Evolutionary conservation across 37 sponge, comb jelly and placozoan species (phyloP), one percentile per base, ranked within the genome.

Genomic region (Mnemiopsis leidyi): DNA sequence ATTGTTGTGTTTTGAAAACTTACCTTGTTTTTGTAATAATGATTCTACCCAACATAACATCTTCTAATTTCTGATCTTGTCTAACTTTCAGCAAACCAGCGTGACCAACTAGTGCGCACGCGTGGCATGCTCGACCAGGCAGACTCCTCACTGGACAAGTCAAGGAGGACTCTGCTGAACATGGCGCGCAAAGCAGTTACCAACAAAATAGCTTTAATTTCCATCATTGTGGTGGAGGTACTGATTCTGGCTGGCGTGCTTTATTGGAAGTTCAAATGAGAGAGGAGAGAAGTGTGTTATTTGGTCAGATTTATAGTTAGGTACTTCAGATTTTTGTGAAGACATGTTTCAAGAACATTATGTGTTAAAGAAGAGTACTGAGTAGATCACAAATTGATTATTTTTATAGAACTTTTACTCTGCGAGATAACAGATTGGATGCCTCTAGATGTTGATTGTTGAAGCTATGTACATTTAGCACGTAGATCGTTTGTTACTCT

Each of bases 111-210:
- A 7, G 36, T 37, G 61, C 90, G 90, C 0, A 85, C 90, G 2
- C 90, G 90, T 38, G 90, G 39, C 61, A 40, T 85, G 61, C 35
- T 85, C 38, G 90, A 85, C 23, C 61, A 85, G 29, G 39, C 90
- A 0, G 90, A 85, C 61, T 40, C 40, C 2, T 25, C 90, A 0
- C 90, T 85, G 29, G 61, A 85, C 90, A 85, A 38, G 29, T 40
- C 90, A 39, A 40, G 90, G 16, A 35, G 90, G 29, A 85, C 90
- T 39, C 40, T 85, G 1, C 90, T 85, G n/a, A 85, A 38, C 48
- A 85, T 85, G 90, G 90, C 61, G 24, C 40, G 90, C 3, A 85
- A 40, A 40, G 90, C 90, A 13, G 90, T 85, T 7, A 85, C 90
- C n/a, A 85, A 85, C 29, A 38, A 40, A 40, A 37, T 85, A 18